Conservation (phyloP, 2,888 invertebrate genomes). For the Philhelius pedissequus region DNA sequence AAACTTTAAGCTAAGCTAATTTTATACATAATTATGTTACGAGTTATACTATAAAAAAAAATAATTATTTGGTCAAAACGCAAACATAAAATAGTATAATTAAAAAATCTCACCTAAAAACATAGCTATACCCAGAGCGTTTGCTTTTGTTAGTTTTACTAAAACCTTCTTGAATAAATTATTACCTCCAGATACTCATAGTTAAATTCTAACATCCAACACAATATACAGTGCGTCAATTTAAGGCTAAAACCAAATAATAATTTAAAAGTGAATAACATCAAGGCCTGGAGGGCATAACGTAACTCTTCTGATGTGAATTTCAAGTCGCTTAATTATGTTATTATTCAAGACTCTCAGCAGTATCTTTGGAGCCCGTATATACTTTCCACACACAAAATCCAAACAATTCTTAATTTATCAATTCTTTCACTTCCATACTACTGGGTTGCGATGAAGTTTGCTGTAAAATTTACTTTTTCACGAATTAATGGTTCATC, state of each 20-base stretch:
- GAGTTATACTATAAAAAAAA: too few species aligned
- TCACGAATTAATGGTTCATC: constrained; percentile 34
- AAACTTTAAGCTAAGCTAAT: too few species aligned
- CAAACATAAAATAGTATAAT: neutral
- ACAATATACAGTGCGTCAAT: neutral
- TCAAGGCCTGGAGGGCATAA: neutral
- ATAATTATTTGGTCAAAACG: too few species aligned
- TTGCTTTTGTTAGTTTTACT: constrained; percentile 10
- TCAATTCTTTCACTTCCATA: constrained; percentile 20
- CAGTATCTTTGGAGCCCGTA: constrained; percentile 2
- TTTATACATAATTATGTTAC: too few species aligned
- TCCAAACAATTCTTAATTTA: constrained; percentile 48
- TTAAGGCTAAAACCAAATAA: neutral
- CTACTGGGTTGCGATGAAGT: constrained; percentile 38
- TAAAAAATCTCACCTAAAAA: constrained; percentile 10
- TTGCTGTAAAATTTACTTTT: constrained; percentile 37
- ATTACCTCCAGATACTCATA: neutral
- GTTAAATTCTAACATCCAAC: neutral
- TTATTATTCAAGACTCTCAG: constrained; percentile 47
- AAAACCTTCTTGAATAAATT: constrained; percentile 3
- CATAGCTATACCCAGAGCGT: neutral
- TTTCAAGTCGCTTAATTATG: constrained; percentile 50
- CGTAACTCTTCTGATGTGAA: constrained; percentile 13
- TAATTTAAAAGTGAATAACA: neutral
- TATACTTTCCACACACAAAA: constrained; percentile 57